Evolutionary conservation across 2,888 invertebrate genomes (phyloP), one percentile per base, ranked within the genome.

Genomic region (Rhingia campestris): DNA sequence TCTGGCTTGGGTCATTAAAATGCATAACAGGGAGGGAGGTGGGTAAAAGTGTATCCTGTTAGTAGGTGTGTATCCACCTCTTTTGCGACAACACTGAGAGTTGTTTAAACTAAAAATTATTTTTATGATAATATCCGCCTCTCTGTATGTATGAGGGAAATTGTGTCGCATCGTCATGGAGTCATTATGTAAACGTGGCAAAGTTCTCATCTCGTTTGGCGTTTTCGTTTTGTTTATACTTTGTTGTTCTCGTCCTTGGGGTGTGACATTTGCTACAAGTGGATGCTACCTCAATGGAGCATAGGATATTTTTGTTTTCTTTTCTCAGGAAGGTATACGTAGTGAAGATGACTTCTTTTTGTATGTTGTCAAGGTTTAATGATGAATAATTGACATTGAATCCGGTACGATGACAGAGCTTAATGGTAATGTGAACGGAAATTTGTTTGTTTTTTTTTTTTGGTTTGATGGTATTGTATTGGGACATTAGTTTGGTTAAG

Each of bases 81-180:
- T 49, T 70, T 51, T 59, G 39, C 10, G 32, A 22, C 22, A 72
- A 51, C 53, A 10, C 30, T 32, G 39, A 32, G 59, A 67, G 54
- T 80, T 80, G 66, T 67, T 80, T 67, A 69, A 80, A 74, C 56
- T 74, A 74, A 74, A 80, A 80, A 74, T 80, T 80, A 74, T 80
- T 80, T 80, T 80, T 80, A 80, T 63, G 80, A 80, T 80, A 74
- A 74, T 80, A 22, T 22, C 22, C 22, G 56, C 53, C 35, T 22
- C n/a, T 12, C n/a, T 10, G 9, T 59, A 45, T 45, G 59, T 22
- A 53, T 30, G 41, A 9, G 22, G 35, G 12, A 51, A 41, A 41
- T 30, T 32, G 54, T 61, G 67, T 63, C 63, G 67, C 74, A 80
- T 74, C 69, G 67, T 74, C 74, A 73, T 73, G 59, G 49, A 33